Evolutionary conservation across 2,113 vertebrate species (phyloP), one percentile per base, ranked within the genome.

Genomic region (Alaudala cheleensis): DNA sequence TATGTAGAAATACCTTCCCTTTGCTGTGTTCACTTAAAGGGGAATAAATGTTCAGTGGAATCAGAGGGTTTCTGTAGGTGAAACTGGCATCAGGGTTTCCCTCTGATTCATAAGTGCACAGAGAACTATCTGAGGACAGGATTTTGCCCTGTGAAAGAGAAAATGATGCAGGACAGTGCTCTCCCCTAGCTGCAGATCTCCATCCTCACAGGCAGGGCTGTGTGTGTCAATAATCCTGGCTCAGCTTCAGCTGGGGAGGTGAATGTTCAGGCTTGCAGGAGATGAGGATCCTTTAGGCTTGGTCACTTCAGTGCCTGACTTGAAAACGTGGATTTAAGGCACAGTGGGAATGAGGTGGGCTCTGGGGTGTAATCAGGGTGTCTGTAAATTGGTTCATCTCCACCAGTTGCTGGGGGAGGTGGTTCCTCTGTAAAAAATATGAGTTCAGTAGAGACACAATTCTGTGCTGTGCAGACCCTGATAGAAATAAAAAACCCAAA

Each of bases 361-460:
- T 81, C 67, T 84, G 53, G n/a, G 39, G 16, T 61, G 25, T 58
- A 8, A 29, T 40, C 7, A 17, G 11, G 2, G 18, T 77, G n/a
- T 56, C 45, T 86, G 74, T 18, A 44, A 5, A 37, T 19, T 31
- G 15, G 11, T 56, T 82, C 0, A 2, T 13, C 62, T 80, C n/a
- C 6, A n/a, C 12, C 12, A 22, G n/a, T 10, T 65, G 58, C 54
- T 86, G 67, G 39, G 6, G 9, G 26, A 62, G 31, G n/a, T 34
- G 34, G 5, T 26, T 91, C 15, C 44, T 62, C 24, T 82, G 25
- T 21, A 45, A 37, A 24, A 37, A 65, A 9, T 2, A 6, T 0
- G 0, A 40, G 23, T n/a, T 56, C 14, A 16, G 42, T 2, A 34
- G n/a, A 51, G 47, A 24, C 0, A 14, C 22, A 8, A 6, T 37